Conservation (phyloP, 30 jellyfish, hydroid and myxozoan genomes). For the Turritopsis dohrnii region DNA sequence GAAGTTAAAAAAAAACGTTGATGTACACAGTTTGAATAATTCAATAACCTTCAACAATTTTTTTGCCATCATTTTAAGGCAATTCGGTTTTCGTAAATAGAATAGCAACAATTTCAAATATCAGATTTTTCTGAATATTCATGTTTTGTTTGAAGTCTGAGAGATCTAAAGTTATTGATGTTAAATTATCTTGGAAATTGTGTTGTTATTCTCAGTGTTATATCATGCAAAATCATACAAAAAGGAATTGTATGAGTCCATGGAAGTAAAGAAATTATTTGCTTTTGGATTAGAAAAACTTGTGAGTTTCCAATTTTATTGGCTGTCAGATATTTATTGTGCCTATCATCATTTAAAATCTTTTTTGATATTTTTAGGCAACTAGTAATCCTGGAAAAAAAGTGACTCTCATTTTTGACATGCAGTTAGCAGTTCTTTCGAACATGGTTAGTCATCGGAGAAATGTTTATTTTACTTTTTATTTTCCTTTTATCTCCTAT, state of each 20-base stretch:
- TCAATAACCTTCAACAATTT: no score
- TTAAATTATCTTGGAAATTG: neutral
- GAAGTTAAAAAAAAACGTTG: no score
- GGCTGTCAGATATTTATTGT: neutral
- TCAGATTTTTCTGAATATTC: neutral
- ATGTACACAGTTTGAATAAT: no score
- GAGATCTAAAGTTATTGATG: neutral
- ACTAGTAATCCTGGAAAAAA: constrained; percentile 67
- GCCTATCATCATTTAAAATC: neutral
- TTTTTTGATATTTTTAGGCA: constrained; percentile 32
- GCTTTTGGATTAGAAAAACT: constrained; percentile 92
- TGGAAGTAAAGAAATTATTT: constrained; percentile 77
- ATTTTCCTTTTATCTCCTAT: no score
- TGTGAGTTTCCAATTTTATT: constrained; percentile 31
- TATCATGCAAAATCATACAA: constrained; percentile 57
- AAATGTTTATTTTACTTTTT: no score
- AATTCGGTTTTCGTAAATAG: no score
- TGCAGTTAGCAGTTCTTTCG: constrained; percentile 91
- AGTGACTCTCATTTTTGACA: constrained; percentile 75
- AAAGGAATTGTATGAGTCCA: constrained; percentile 73
- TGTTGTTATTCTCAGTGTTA: constrained; percentile 41
- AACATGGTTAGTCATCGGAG: constrained; percentile 90
- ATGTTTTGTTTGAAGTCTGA: neutral
- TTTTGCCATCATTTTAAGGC: no score
- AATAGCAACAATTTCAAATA: no score